Evolutionary conservation across 2,888 invertebrate genomes (phyloP), one percentile per base, ranked within the genome.

Genomic region (Caenorhabditis drosophilae): DNA sequence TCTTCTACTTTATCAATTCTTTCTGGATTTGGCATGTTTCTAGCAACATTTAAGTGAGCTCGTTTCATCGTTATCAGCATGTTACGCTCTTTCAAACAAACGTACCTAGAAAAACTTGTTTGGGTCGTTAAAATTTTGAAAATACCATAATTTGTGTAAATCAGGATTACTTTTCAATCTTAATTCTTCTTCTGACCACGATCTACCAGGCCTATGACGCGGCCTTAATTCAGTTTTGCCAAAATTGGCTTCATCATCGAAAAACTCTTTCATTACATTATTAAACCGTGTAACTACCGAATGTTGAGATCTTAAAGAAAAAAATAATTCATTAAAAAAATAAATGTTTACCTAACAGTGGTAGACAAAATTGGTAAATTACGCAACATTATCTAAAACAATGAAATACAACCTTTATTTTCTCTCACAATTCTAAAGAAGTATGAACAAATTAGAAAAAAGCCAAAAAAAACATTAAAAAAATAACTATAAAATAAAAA

Each of bases 101-200:
- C 88, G 85, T 87, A 91, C 90, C 90, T 90, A 70, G 20, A 72
- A 15, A 41, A 51, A 51, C 44, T 2, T 2, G 18, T 22, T 38
- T 16, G 36, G 2, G 20, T 31, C 22, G n/a, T n/a, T n/a, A n/a
- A n/a, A 20, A 42, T 45, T 38, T 23, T 6, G 16, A 35, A 34
- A 31, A 34, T 88, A 95, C 97, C 98, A 98, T 60, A 98, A 86
- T 86, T 97, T 95, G 84, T 98, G 98, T 57, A 98, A 87, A 85
- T 98, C 98, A 48, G 89, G 87, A 84, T 95, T 97, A 45, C 93
- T 93, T 85, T 97, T 98, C 46, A 96, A 89, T 80, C 98, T 88
- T 20, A 98, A 86, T 85, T 98, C 98, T 70, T 94, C 94, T 55
- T 87, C 84, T 63, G 86, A 89, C 96, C 96, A 97, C 4, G 91